Evolutionary conservation across 2,888 invertebrate species (phyloP).

Genomic region (Perizoma flavofasciatum): DNA sequence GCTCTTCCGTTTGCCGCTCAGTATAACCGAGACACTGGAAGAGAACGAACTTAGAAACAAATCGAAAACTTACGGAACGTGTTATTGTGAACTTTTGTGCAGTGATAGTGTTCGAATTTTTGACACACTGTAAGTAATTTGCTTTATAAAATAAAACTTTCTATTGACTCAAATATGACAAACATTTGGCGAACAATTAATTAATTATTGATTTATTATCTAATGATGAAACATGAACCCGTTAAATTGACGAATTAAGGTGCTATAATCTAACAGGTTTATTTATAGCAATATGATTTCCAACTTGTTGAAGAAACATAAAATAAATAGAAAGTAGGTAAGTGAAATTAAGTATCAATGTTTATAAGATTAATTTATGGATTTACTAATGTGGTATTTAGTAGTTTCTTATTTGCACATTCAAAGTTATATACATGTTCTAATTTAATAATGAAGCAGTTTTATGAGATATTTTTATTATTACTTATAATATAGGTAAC

Average conservation of each 20-base stretch:
- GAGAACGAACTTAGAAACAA: slow-evolving; percentile 77
- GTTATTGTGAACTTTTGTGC: slow-evolving; percentile 67
- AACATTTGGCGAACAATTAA: neutral
- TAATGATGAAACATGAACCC: slow-evolving; percentile 5
- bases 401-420: slow-evolving; percentile 6
- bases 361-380: slow-evolving; percentile 3
- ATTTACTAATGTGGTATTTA: slow-evolving; percentile 13
- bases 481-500: too few relatives aligned
- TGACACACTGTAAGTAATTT: slow-evolving; percentile 51
- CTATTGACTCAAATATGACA: neutral
- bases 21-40: slow-evolving; percentile 75
- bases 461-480: too few relatives aligned
- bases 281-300: neutral
- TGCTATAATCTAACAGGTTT: slow-evolving; percentile 7
- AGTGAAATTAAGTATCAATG: slow-evolving; percentile 29
- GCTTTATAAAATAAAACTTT: slow-evolving; percentile 24
- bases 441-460: too few relatives aligned
- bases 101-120: slow-evolving; percentile 63
- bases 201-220: slow-evolving; percentile 8
- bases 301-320: slow-evolving; percentile 2
- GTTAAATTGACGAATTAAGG: slow-evolving; percentile 20
- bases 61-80: slow-evolving; percentile 49
- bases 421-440: neutral
- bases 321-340: slow-evolving; percentile 38
- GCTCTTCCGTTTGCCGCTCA: slow-evolving; percentile 74